Evolutionary conservation across 1,140 invertebrate species (phyloP), one percentile per base, ranked within the genome.

Genomic region (Drosophila sp.): DNA sequence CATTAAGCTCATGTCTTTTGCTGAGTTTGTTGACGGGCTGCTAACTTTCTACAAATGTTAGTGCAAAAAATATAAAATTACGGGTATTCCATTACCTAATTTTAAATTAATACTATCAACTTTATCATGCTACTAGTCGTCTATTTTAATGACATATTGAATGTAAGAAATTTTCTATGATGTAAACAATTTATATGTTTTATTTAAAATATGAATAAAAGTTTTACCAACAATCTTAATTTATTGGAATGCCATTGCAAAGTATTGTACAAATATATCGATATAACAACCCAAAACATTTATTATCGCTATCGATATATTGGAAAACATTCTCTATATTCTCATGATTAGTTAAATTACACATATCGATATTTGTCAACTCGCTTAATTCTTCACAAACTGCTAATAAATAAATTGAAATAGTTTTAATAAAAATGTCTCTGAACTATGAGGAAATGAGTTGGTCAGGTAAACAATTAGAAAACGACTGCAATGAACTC

Each of bases 401-500:
- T 63, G 45, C 57, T 41, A 73, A 64, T 81, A 73, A 56, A 66
- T 77, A 69, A 77, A 50, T 71, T 80, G 46, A 78, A 72, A 67
- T 62, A 32, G 45, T 62, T 54, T 41, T 46, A 56, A 48, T 57
- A 29, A 90, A 76, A 70, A 94, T 94, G 93, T 77, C 92, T 43
- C 76, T 80, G 16, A 92, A 92, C 73, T 93, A 93, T 58, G 92
- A 93, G 57, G 92, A 93, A 67, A 83, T 94, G 73, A 92, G 91
- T 72, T 94, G 93, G 92, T 90, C 91, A 57, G 93, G 93, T 94
- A 77, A 89, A 78, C 36, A 34, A 7, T 16, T 9, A 2, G 21
- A 21, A 1, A 13, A 2, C 6, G 6, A 13, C n/a, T 14, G 9
- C 7, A 14, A 8, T 14, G 4, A 7, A 8, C 8, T 6, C 32